Base-by-base conservation (phyloP, 2,797 vertebrate species). In the Melopsittacus undulatus region DNA sequence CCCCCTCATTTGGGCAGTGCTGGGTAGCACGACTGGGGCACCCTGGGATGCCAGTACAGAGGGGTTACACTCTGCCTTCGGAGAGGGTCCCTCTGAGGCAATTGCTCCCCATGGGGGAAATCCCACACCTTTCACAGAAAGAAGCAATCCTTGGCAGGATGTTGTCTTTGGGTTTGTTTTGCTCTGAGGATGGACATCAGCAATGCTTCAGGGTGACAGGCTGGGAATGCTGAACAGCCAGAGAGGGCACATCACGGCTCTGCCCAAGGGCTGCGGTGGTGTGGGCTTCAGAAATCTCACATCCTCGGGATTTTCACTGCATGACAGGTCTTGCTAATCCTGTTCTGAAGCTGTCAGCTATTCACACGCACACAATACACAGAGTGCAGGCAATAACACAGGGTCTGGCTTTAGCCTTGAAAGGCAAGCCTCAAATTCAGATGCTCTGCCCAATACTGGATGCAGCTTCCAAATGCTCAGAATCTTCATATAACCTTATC, bases 1-100 rank as follows among this genome's bases (percentile, higher is more conserved):
- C 29, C 0, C 2, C 30, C 16, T 14, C 0, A 0, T 61, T 1
- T 1, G 22, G 13, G 64, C 2, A 3, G 48, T 8, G 2, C 64
- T 20, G 64, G 46, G 79, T 76, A 54, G 61, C 0, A 0, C 8
- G 24, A 48, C 48, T 57, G 63, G 69, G 24, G 16, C 22, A 34
- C 9, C 54, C 23, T 1, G 4, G 22, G 13, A 5, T 1, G 3
- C 1, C 0, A 0, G 6, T 70, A 78, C n/a, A 43, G 63, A 19
- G 38, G 8, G 20, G 2, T 0, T 77, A 46, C 1, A 4, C 18
- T n/a, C 68, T 42, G 34, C 29, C 32, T 10, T 29, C 83, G 57
- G 7, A 74, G 1, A 26, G 21, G 16, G 18, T 15, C 36, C 45
- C 5, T 52, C 56, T 21, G 5, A 0, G n/a, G 16, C 18, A 78